Base-by-base conservation (phyloP, 1,140 invertebrate genomes). In the Thaumetopoea pityocampa region DNA sequence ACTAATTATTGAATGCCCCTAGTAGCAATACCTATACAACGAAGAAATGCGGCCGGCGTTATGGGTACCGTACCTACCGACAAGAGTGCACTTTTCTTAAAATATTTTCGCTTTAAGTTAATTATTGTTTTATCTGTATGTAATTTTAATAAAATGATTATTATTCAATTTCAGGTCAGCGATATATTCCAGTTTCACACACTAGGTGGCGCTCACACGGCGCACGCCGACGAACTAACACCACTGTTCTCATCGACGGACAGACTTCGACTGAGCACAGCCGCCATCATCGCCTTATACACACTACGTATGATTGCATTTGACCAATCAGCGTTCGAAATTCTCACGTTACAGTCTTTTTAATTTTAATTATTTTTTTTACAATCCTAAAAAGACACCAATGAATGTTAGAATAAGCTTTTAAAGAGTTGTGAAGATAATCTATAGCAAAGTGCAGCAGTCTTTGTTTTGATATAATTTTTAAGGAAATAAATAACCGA, bases 181-280 rank as follows among this genome's bases (percentile, higher is more conserved):
- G 87, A 90, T 58, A 87, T 90, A 34, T 90, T 89, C 78, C 88
- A 90, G 64, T 90, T 91, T 76, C 88, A 86, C 74, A 89, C 82
- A 0, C 55, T 85, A 0, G 81, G 82, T 11, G 77, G 70, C 1
- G 23, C 62, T 0, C 76, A 83, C 38, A 58, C 73, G 1, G 66
- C 66, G 0, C 76, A 83, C 45, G 76, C 79, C 3, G 72, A 73
- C 45, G 79, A 83, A 34, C 53, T 83, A 2, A 68, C 70, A 3
- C 79, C 76, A 0, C 64, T 74, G 66, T 78, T 70, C 60, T 56
- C 66, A 0, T 34, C 60, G 5, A 61, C 72, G 12, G 2, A 35
- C 15, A 30, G 24, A 4, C 30, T 32, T 1, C 22, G 34, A 46
- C 38, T 67, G 51, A 47, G 53, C 9, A 22, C n/a, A 4, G 14